Evolutionary conservation across 2,797 vertebrate species (phyloP).

Genomic region (Alfaro cultratus): DNA sequence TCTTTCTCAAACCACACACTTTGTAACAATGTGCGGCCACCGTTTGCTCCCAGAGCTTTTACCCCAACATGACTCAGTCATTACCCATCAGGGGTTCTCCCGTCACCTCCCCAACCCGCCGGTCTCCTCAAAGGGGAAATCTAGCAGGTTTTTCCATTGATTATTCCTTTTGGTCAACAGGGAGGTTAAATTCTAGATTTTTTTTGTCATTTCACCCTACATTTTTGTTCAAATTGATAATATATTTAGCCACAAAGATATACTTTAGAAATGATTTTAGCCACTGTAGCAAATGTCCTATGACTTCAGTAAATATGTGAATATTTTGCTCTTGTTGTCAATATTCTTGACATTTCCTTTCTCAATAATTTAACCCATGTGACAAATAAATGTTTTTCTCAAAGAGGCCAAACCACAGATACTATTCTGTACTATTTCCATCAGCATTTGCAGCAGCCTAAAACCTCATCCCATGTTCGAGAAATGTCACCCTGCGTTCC

Average conservation of each 20-base stretch:
- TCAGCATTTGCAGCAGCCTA: constrained; percentile 29
- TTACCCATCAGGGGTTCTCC: constrained; percentile 39
- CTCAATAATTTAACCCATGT: neutral
- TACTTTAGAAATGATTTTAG: neutral
- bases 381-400: neutral
- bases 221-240: neutral
- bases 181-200: neutral
- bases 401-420: constrained; percentile 48
- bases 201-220: neutral
- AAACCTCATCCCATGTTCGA: constrained; percentile 43
- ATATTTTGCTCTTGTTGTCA: neutral
- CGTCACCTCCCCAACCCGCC: neutral
- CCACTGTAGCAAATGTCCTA: neutral
- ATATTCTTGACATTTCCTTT: neutral
- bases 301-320: neutral
- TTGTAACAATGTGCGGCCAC: constrained; percentile 9
- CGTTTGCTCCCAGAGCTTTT: neutral
- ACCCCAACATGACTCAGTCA: constrained; percentile 39
- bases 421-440: constrained; percentile 37
- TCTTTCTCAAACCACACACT: constrained; percentile 29
- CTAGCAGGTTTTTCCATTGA: neutral
- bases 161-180: neutral
- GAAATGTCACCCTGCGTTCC: constrained; percentile 53
- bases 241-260: neutral
- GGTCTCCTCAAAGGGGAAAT: constrained; percentile 31